Evolutionary conservation across 2,797 vertebrate genomes (phyloP).

Genomic region (Micromesistius poutassou): DNA sequence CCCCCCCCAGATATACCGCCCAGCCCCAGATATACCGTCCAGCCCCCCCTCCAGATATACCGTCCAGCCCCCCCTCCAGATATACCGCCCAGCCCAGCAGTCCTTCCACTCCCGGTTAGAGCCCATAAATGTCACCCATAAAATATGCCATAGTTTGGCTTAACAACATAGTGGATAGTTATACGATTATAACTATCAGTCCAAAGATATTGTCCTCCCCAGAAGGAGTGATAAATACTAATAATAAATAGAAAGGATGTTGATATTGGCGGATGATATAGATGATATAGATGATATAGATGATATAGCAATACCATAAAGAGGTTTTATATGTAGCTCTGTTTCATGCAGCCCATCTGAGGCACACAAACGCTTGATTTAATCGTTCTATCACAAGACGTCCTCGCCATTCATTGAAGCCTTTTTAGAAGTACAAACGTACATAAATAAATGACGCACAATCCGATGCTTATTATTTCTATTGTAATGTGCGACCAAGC

Average conservation of each 20-base stretch:
- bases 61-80: neutral
- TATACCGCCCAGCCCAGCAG: neutral
- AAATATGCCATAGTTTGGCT: conserved; percentile 40
- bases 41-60: too few relatives aligned
- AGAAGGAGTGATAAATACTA: neutral
- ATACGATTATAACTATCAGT: neutral
- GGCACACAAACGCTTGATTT: neutral
- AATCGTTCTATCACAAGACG: neutral
- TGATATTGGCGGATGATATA: neutral
- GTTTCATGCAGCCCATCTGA: neutral
- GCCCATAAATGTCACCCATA: conserved; percentile 42
- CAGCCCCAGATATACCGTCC: too few relatives aligned
- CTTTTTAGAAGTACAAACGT: neutral
- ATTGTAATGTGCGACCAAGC: conserved; percentile 16
- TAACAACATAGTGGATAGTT: conserved; percentile 26
- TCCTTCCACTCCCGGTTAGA: conserved; percentile 24
- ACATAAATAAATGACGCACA: neutral
- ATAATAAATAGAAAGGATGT: neutral
- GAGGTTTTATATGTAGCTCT: neutral
- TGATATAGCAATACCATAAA: neutral
- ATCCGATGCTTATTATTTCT: neutral
- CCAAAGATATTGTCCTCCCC: neutral
- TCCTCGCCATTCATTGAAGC: neutral
- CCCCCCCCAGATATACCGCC: too few relatives aligned
- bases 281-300: neutral